A percentile compares a stretch with the other conserved stretches of the same genome.
Conservation (phyloP, 2,113 vertebrate genomes). For the Rhineura floridana region DNA sequence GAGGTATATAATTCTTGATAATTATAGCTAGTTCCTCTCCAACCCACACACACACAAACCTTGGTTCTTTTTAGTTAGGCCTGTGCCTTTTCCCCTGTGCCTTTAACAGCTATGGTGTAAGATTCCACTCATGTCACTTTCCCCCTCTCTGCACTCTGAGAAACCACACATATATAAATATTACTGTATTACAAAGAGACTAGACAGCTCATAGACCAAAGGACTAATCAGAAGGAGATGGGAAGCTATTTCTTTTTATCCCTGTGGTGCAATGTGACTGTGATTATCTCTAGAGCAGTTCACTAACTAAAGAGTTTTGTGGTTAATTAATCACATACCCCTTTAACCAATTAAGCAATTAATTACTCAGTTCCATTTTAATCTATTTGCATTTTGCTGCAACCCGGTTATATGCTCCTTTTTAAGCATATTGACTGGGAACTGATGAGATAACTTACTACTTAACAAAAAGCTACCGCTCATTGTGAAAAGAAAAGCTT, state of each 20-base stretch:
- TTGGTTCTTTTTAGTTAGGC: background rate
- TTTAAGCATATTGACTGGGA: too few species aligned
- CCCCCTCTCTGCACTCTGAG: background rate
- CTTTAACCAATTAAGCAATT: background rate
- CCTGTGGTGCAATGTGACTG: background rate
- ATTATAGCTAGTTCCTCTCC: too few species aligned
- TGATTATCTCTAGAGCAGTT: background rate
- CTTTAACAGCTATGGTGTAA: background rate
- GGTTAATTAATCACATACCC: background rate
- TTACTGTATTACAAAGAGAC: too few species aligned
- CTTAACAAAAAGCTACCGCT: background rate
- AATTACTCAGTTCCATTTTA: background rate
- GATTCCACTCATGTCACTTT: background rate
- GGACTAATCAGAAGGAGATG: too few species aligned
- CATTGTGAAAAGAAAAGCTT: background rate
- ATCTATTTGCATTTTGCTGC: background rate
- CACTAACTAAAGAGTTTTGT: background rate
- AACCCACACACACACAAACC: too few species aligned
- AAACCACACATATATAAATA: background rate
- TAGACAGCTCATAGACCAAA: too few species aligned
- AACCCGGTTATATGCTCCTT: too few species aligned
- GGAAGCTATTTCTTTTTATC: too few species aligned
- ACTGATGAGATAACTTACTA: too few species aligned
- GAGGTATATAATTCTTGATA: too few species aligned
- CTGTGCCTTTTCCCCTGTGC: background rate